Evolutionary conservation across 92 coral and sea anemone genomes (phyloP), one percentile per base, ranked within the genome.

Genomic region (Heteractis magnifica): DNA sequence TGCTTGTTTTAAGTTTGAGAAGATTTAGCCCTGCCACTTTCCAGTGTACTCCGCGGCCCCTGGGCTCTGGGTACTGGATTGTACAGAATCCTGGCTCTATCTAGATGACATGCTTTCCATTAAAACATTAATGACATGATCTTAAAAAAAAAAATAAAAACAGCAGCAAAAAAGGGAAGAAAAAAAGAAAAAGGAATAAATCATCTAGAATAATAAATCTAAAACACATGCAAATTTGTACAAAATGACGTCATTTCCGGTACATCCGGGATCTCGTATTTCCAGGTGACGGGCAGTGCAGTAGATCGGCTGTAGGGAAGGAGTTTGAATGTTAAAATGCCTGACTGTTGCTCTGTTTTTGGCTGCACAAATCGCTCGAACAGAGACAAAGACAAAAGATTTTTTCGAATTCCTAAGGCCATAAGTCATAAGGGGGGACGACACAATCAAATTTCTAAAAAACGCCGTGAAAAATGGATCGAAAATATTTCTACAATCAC

Each of bases 361-460:
- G 87, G 87, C 76, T 84, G 87, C 19, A 34, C 82, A 13, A 84
- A 77, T 71, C 82, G 87, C 19, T 77, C 77, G 52, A 84, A 84
- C 76, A 26, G 87, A 77, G 87, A 84, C 52, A 78, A 48, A 77
- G 87, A 62, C 10, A 77, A 77, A 78, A 60, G 77, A 9, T 84
- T 48, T 64, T 84, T 59, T 77, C 62, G 82, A 77, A 60, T 84
- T 8, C 87, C 87, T 16, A 84, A 68, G 73, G 4, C 10, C 6
- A 68, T 68, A n/a, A 13, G 23, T n/a, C 81, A 78, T 14, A 78
- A 78, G 51, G 64, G 81, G 10, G n/a, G n/a, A 20, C 18, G 65
- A 12, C 11, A 16, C 16, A 23, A 20, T 10, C 11, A 78, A 78
- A 18, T 78, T 20, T 26, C 71, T 9, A 55, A 41, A 41, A 49